A percentile compares a stretch with the other conserved stretches of the same genome.
Evolutionary conservation across 2,113 vertebrate genomes (phyloP).

Genomic region (Rhea americana): DNA sequence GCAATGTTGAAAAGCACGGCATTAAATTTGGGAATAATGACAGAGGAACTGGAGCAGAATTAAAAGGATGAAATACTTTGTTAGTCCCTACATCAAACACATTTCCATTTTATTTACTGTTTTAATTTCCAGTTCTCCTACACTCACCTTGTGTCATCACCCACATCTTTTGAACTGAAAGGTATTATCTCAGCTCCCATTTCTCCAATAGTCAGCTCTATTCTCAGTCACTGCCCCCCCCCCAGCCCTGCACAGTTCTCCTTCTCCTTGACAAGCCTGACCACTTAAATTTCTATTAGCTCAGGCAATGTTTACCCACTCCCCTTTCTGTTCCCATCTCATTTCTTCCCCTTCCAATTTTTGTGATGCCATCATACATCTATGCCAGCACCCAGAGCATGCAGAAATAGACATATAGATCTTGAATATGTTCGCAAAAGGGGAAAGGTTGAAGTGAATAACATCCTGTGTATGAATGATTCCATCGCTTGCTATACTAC

Average conservation of each 20-base stretch:
- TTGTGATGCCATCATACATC: constrained; percentile 52
- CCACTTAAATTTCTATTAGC: constrained; percentile 57
- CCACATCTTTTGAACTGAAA: background rate
- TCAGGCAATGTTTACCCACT: constrained; percentile 28
- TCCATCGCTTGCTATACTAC: constrained; percentile 41
- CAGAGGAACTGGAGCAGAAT: constrained; percentile 12
- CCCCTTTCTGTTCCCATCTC: constrained; percentile 48
- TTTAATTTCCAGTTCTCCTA: constrained; percentile 36
- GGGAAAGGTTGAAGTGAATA: constrained; percentile 64
- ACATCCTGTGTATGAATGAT: constrained; percentile 45
- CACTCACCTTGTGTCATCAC: background rate
- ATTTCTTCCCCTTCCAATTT: constrained; percentile 60
- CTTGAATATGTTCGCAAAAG: constrained; percentile 9
- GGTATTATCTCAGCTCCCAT: constrained; percentile 1
- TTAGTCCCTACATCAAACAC: background rate
- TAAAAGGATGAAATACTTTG: constrained; percentile 8
- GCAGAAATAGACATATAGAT: constrained; percentile 50
- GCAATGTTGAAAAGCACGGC: background rate
- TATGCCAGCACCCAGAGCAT: constrained; percentile 34
- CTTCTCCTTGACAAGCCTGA: constrained; percentile 60
- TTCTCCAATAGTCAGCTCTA: constrained; percentile 40
- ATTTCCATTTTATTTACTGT: constrained; percentile 37
- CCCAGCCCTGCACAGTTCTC: constrained; percentile 16
- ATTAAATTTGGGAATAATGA: background rate
- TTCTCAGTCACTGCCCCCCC: constrained; percentile 14